phyloP scores from a whole-genome alignment of 1,140 invertebrate genomes.

The Saxidomus purpurata region DNA sequence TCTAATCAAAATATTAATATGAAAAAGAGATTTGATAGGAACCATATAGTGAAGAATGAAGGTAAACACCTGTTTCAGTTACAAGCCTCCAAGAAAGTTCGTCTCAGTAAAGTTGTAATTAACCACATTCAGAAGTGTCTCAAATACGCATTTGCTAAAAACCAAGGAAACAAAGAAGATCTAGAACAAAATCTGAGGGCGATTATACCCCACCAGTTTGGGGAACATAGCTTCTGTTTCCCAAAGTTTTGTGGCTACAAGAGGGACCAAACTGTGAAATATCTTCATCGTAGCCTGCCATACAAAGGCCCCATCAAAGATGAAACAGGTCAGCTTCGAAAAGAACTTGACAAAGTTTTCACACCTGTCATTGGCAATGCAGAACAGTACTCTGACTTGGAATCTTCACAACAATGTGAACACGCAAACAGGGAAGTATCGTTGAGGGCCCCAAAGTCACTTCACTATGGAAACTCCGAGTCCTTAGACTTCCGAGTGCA shows the following conservation, averaged over 20 bases:
- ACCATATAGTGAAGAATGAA: constrained; percentile 62
- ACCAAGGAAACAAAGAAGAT: constrained; percentile 48
- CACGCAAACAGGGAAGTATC: constrained; percentile 37
- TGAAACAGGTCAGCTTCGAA: background rate
- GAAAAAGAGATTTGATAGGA: constrained; percentile 62
- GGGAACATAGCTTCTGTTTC: constrained; percentile 30
- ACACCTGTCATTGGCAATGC: background rate
- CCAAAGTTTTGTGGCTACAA: constrained; percentile 65
- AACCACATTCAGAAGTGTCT: constrained; percentile 54
- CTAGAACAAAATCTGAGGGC: constrained; percentile 59
- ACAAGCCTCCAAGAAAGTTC: constrained; percentile 15
- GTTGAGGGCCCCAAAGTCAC: constrained; percentile 28
- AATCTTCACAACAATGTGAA: constrained; percentile 40
- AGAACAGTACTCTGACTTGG: constrained; percentile 23
- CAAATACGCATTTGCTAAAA: constrained; percentile 67
- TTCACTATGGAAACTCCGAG: constrained; percentile 30
- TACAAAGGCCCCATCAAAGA: constrained; percentile 35
- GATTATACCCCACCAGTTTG: constrained; percentile 65
- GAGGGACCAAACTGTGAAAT: constrained; percentile 12
- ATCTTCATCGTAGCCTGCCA: constrained; percentile 61
- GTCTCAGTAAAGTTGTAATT: constrained; percentile 48
- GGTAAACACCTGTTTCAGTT: constrained; percentile 47
- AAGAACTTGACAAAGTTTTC: background rate
- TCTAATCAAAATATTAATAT: too few species aligned
- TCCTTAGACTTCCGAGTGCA: constrained; percentile 35